Conservation (phyloP, 2,888 invertebrate genomes). For the Drosophila crucigera region DNA sequence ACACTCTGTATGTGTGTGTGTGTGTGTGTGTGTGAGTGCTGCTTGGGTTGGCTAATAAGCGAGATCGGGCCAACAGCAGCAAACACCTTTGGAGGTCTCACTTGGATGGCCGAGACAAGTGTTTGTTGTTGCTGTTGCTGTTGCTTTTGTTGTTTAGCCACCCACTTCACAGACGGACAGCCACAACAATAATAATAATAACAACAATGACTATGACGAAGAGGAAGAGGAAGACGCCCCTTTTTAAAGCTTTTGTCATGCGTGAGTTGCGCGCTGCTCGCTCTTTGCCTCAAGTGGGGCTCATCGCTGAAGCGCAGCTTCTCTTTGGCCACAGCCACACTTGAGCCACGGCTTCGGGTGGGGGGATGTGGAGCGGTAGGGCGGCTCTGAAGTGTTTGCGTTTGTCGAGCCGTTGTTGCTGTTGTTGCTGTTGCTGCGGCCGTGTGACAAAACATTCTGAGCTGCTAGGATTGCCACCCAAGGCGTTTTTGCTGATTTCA, state of each 20-base stretch:
- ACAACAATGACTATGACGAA: conserved; percentile 32
- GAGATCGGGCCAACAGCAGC: conserved; percentile 46
- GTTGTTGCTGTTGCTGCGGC: conserved; percentile 9
- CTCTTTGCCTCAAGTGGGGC: conserved; percentile 57
- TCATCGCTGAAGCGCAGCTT: conserved; percentile 64
- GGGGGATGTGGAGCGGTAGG: too few species aligned
- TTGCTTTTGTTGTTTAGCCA: conserved; percentile 64
- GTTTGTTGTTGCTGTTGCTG: conserved; percentile 61
- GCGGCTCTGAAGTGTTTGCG: conserved; percentile 64
- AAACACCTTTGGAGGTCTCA: conserved; percentile 69
- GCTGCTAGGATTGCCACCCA: conserved; percentile 67
- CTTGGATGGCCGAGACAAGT: conserved; percentile 50
- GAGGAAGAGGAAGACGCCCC: conserved; percentile 62
- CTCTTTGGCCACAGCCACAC: conserved; percentile 56
- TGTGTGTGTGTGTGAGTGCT: conserved; percentile 18
- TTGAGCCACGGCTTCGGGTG: conserved; percentile 27
- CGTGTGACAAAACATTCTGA: conserved; percentile 55
- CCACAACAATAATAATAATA: conserved; percentile 41
- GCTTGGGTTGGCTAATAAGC: conserved; percentile 67
- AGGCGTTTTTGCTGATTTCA: conserved; percentile 64
- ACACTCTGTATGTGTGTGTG: not conserved
- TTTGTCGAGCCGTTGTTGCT: conserved; percentile 48
- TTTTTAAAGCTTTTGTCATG: conserved; percentile 71
- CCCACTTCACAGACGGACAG: conserved; percentile 52
- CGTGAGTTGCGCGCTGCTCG: conserved; percentile 46